phyloP scores from a whole-genome alignment of 1,140 invertebrate species.

The Potamilus streckersoni region DNA sequence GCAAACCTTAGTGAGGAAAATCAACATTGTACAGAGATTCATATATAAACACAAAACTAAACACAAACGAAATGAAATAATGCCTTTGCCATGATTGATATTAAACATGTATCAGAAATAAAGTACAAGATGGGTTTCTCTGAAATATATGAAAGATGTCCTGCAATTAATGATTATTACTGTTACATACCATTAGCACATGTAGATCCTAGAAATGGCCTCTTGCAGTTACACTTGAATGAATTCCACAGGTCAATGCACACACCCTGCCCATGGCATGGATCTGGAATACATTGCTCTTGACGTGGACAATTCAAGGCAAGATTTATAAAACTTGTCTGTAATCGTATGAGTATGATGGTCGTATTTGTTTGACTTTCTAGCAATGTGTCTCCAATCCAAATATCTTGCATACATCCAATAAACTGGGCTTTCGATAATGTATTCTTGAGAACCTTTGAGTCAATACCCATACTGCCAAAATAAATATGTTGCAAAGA shows the following conservation, averaged over 20 bases:
- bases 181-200: conserved; percentile 84
- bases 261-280: conserved; percentile 85
- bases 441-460: too few relatives aligned
- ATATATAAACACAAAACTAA: too few relatives aligned
- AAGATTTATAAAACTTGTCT: conserved; percentile 6
- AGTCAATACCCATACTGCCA: too few relatives aligned
- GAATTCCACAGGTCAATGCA: conserved; percentile 90
- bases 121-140: background rate
- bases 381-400: conserved; percentile 79
- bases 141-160: background rate
- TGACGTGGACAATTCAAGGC: conserved; percentile 78
- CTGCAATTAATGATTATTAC: background rate
- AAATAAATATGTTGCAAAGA: too few relatives aligned
- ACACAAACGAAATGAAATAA: too few relatives aligned
- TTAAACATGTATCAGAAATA: background rate
- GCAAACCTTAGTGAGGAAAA: too few relatives aligned
- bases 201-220: conserved; percentile 86
- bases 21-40: too few relatives aligned
- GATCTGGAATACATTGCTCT: conserved; percentile 87
- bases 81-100: too few relatives aligned
- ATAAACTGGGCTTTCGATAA: conserved; percentile 72
- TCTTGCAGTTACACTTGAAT: conserved; percentile 85
- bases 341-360: too few relatives aligned
- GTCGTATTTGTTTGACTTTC: background rate
- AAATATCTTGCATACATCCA: conserved; percentile 91